phyloP scores from a whole-genome alignment of 1,140 invertebrate genomes.

The Dinoponera quadriceps region DNA sequence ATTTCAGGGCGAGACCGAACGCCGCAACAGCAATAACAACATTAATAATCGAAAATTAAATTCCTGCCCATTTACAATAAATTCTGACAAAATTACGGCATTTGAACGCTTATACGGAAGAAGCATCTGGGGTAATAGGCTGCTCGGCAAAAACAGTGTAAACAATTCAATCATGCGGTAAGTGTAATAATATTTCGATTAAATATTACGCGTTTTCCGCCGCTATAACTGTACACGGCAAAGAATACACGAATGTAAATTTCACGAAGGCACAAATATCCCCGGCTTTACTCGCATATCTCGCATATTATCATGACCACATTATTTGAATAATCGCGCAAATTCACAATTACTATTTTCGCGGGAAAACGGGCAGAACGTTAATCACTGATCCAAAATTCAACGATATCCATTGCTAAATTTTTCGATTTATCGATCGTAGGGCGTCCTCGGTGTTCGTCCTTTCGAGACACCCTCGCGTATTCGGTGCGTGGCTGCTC shows the following conservation, averaged over 20 bases:
- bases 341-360: no score
- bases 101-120: neutral
- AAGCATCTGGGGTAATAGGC: constrained; percentile 7
- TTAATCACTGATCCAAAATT: no score
- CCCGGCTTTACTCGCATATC: neutral
- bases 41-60: constrained; percentile 37
- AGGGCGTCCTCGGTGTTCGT: neutral
- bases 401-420: no score
- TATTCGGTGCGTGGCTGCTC: neutral
- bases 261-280: neutral
- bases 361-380: no score
- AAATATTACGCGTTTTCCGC: neutral
- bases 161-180: neutral
- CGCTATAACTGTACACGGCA: neutral
- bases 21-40: neutral
- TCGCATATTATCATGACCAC: no score
- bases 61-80: constrained; percentile 4
- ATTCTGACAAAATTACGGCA: constrained; percentile 18
- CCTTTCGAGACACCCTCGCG: constrained; percentile 5
- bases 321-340: no score
- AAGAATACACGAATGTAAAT: constrained; percentile 2
- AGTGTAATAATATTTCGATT: neutral
- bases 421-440: no score
- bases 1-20: constrained; percentile 1
- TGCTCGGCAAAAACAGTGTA: neutral